Base-by-base conservation (phyloP, 2,797 vertebrate species). In the Bryconaethiops microstoma region DNA sequence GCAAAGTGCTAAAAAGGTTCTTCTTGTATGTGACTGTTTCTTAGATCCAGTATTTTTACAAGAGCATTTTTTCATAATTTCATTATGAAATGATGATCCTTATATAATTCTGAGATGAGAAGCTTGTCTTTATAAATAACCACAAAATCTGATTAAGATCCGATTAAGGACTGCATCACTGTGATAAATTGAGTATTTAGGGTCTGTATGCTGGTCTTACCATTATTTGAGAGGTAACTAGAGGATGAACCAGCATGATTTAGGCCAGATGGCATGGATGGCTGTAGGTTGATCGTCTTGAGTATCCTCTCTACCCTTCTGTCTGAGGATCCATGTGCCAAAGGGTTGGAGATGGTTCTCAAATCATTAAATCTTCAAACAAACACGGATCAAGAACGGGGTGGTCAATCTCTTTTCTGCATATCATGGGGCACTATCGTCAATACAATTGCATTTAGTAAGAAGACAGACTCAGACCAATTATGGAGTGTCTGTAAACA, bases 301-400 rank as follows among this genome's bases (percentile, higher is more conserved):
- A 95, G 89, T 76, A 96, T 88, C 84, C 94, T 93, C 83, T 96
- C 95, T 45, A 95, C 91, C 78, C 87, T 95, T 86, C 90, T 90
- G 82, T 96, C 90, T 23, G 88, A 92, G 67, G 93, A 86, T 81
- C 94, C 94, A 5, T 94, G 82, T 42, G 93, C 94, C 79, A 95
- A 74, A 9, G 95, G 94, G 80, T 97, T 96, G 83, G 92, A 94
- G 86, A 95, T 93, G 0, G 92, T 96, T 84, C 89, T 91, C 84
- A 93, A 73, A 83, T 92, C 88, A 55, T 92, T 91, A 67, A 67
- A 63, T 90, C 93, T 95, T 72, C 78, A 23, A 76, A 59, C 1
- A 69, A 25, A 81, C 12, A 73, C 4, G 1, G 3, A 40, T 29
- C 16, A 57, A 35, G 0, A 76, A n/a, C 13, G 16, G 72, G 5